These are phyloP conservation scores for Apodemia duryi DNA, from an alignment of 2,888 invertebrate genomes.

Conservation along the genomic window DNA sequence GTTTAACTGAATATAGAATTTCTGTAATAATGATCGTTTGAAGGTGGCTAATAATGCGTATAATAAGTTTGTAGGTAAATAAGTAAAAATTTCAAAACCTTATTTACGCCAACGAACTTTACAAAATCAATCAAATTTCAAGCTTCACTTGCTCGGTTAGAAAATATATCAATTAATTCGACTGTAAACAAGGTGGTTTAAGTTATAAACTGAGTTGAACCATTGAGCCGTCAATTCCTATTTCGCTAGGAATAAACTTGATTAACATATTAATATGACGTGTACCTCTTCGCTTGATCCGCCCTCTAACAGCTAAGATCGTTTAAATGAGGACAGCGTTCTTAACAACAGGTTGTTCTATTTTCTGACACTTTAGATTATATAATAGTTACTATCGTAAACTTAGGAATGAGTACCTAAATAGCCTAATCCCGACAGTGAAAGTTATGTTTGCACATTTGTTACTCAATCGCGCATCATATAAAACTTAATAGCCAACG, in stretches of 20 bases:
- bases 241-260: slow-evolving; percentile 5
- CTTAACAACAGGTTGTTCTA: neutral
- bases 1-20: no score
- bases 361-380: neutral
- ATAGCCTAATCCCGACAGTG: neutral
- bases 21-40: no score
- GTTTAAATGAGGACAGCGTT: neutral
- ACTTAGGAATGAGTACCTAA: neutral
- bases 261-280: slow-evolving; percentile 20
- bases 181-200: neutral
- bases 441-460: neutral
- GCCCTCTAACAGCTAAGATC: neutral
- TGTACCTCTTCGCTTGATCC: slow-evolving; percentile 1
- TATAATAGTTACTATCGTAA: no score
- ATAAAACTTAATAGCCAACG: no score
- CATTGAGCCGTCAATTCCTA: slow-evolving; percentile 21
- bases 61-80: no score
- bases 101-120: no score
- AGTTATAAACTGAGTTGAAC: slow-evolving; percentile 1
- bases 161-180: neutral
- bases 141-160: neutral
- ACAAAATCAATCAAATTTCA: neutral
- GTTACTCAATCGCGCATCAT: neutral
- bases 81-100: no score
- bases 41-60: no score